Conservation (phyloP, 2,113 vertebrate genomes). For the Phrynocephalus versicolor region DNA sequence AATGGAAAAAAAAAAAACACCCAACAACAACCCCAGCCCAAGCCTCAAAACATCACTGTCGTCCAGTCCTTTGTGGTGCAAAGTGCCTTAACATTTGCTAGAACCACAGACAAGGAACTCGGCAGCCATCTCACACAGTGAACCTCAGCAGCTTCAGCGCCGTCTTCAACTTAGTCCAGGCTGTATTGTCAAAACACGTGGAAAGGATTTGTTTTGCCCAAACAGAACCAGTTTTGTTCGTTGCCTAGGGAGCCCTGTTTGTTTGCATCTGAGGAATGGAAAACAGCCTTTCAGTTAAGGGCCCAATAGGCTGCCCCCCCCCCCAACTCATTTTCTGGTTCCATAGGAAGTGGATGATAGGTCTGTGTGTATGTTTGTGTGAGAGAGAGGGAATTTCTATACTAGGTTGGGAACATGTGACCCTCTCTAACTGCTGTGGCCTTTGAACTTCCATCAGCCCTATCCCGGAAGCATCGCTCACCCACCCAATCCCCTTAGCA, state of each 20-base stretch:
- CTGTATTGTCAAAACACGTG: not conserved
- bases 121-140: not conserved
- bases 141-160: not conserved
- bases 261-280: not conserved
- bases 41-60: too few species aligned
- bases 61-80: not conserved
- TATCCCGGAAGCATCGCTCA: too few species aligned
- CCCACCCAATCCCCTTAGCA: not conserved
- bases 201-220: not conserved
- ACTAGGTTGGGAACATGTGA: not conserved
- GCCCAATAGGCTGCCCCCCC: not conserved
- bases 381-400: not conserved
- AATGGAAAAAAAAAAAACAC: not conserved
- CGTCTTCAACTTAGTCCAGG: not conserved
- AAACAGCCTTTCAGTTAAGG: too few species aligned
- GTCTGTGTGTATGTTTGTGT: too few species aligned
- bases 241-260: not conserved
- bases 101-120: too few species aligned
- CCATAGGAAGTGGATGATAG: too few species aligned
- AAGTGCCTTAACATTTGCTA: not conserved
- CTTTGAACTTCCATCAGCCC: too few species aligned
- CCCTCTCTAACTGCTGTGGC: too few species aligned
- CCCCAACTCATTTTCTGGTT: too few species aligned
- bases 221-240: not conserved
- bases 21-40: too few species aligned